Conservation (phyloP, 23 tunicate genomes). For the Phallusia fumigata region DNA sequence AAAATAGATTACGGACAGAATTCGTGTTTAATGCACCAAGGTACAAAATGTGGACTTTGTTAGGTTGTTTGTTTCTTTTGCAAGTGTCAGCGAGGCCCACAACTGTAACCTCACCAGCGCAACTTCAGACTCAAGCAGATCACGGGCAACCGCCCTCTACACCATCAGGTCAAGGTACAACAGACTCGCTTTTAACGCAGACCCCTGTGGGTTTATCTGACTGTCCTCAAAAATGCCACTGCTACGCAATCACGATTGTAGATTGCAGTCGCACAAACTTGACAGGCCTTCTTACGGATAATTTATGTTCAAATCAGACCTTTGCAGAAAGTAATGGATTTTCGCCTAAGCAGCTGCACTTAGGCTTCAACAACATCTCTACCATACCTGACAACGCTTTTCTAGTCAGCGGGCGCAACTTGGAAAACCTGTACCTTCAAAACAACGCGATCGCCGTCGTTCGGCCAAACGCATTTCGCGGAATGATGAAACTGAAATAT, state of each 20-base stretch:
- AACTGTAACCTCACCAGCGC: too few relatives aligned
- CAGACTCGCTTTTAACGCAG: too few relatives aligned
- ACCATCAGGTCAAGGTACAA: too few relatives aligned
- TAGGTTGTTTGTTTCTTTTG: too few relatives aligned
- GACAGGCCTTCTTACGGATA: neutral
- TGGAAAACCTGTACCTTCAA: conserved; percentile 33
- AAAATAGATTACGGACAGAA: too few relatives aligned
- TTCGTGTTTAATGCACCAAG: too few relatives aligned
- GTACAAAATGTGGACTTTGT: too few relatives aligned
- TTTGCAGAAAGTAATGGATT: neutral
- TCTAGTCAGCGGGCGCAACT: conserved; percentile 9
- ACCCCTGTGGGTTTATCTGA: too few relatives aligned
- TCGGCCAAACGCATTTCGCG: conserved; percentile 36
- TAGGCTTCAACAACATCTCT: conserved; percentile 31
- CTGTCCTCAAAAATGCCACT: conserved; percentile 36
- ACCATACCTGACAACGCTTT: conserved; percentile 20
- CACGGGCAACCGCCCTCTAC: too few relatives aligned
- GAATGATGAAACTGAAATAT: conserved; percentile 25
- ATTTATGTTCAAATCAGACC: neutral
- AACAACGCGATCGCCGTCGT: conserved; percentile 35
- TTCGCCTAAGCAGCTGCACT: conserved; percentile 11
- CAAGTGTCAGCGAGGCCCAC: too few relatives aligned
- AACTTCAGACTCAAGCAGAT: too few relatives aligned
- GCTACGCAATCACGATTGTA: conserved; percentile 21
- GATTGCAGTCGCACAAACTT: conserved; percentile 40